Conservation (phyloP, 2,797 vertebrate species). For the Lacerta agilis region DNA sequence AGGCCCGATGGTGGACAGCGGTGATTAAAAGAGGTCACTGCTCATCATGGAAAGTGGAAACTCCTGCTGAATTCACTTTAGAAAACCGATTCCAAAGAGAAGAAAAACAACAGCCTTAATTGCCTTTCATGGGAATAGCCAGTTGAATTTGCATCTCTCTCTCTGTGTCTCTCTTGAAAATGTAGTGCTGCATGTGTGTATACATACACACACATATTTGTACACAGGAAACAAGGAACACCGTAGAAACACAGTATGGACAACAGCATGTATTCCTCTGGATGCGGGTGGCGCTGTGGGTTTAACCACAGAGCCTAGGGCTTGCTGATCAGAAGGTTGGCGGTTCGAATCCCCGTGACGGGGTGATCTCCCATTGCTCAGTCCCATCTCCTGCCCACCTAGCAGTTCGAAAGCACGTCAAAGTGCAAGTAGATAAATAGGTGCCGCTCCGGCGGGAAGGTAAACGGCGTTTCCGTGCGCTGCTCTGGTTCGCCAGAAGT, state of each 20-base stretch:
- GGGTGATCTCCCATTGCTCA: no score
- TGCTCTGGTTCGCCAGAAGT: no score
- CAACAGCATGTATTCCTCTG: conserved; percentile 45
- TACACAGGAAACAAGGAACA: conserved; percentile 42
- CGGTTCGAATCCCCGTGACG: no score
- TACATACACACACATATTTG: not conserved
- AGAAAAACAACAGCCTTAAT: conserved; percentile 32
- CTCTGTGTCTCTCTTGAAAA: conserved; percentile 29
- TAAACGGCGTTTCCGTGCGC: no score
- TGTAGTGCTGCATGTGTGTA: not conserved
- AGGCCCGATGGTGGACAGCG: conserved; percentile 70
- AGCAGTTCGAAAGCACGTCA: no score
- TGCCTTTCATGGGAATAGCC: conserved; percentile 53
- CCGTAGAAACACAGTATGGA: conserved; percentile 29
- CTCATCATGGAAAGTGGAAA: conserved; percentile 72
- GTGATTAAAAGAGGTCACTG: conserved; percentile 78
- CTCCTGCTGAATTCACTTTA: conserved; percentile 61
- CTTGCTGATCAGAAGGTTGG: no score
- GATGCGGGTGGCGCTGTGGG: not conserved
- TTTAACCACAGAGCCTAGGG: no score
- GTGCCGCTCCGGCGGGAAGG: no score
- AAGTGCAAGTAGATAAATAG: no score
- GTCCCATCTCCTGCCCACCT: no score
- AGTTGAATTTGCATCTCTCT: conserved; percentile 51
- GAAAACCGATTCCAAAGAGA: conserved; percentile 64